A percentile compares a stretch with the other conserved stretches of the same genome.
Conservation (phyloP, 2,113 vertebrate species). For the Anas platyrhynchos region DNA sequence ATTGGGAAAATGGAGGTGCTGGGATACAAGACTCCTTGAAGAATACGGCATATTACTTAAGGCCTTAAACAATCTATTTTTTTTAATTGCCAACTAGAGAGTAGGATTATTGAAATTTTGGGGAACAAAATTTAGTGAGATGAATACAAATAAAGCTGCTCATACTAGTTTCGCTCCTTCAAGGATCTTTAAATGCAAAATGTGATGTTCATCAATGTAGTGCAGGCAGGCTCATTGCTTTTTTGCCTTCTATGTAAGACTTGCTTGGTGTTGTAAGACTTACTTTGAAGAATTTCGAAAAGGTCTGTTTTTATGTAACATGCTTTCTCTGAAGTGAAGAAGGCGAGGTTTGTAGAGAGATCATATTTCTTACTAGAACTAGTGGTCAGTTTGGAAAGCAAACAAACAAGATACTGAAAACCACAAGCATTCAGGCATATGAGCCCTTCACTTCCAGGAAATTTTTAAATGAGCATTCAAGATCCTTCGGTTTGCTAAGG, state of each 20-base stretch:
- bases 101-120: slow-evolving; percentile 22
- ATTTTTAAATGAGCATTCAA: slow-evolving; percentile 1
- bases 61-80: background rate
- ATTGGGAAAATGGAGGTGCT: background rate
- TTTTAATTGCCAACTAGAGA: background rate
- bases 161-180: background rate
- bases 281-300: background rate
- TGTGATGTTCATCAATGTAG: background rate
- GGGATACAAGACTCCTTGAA: background rate
- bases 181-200: slow-evolving; percentile 10
- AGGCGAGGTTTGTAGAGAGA: background rate
- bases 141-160: slow-evolving; percentile 15
- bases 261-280: background rate
- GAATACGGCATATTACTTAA: slow-evolving; percentile 3
- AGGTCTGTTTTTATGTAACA: background rate
- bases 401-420: background rate
- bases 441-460: background rate
- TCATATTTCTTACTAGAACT: background rate
- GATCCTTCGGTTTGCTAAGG: background rate
- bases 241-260: background rate
- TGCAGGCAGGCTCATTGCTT: background rate
- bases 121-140: slow-evolving; percentile 1
- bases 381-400: background rate
- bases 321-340: background rate
- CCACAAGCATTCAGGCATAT: background rate